phyloP scores from a whole-genome alignment of 2,113 vertebrate genomes.

The Anguilla rostrata region DNA sequence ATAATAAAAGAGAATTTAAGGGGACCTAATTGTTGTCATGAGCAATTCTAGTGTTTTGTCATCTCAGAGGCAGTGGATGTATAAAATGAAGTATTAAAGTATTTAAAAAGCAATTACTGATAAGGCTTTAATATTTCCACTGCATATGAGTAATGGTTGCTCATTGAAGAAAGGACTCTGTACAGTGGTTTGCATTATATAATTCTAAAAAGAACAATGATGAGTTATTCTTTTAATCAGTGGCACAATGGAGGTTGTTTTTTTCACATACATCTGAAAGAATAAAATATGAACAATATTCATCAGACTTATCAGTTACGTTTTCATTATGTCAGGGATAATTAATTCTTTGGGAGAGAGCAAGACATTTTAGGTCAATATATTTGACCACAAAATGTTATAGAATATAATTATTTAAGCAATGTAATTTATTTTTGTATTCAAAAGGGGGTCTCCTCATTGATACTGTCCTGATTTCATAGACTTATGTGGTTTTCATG shows the following conservation, averaged over 20 bases:
- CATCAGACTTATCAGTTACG: neutral
- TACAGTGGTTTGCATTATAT: neutral
- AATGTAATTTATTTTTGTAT: neutral
- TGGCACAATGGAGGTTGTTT: neutral
- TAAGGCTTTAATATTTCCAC: neutral
- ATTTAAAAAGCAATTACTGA: constrained; percentile 27
- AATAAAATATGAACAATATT: neutral
- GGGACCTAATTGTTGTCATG: constrained; percentile 12
- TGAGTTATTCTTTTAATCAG: neutral
- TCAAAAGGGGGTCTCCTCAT: neutral
- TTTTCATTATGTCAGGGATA: neutral
- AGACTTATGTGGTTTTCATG: too few species aligned
- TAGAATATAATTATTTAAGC: neutral
- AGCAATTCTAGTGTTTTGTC: constrained; percentile 19
- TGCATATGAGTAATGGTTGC: neutral
- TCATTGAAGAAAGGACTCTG: neutral
- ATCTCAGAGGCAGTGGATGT: neutral
- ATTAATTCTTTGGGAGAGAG: neutral
- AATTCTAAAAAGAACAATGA: neutral
- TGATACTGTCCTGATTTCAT: neutral
- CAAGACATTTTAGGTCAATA: neutral
- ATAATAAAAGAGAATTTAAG: constrained; percentile 24
- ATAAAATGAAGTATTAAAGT: constrained; percentile 1
- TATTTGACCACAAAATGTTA: neutral
- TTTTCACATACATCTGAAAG: neutral